Evolutionary conservation across 1,140 invertebrate species (phyloP), one percentile per base, ranked within the genome.

Genomic region (Micrasema longulum): DNA sequence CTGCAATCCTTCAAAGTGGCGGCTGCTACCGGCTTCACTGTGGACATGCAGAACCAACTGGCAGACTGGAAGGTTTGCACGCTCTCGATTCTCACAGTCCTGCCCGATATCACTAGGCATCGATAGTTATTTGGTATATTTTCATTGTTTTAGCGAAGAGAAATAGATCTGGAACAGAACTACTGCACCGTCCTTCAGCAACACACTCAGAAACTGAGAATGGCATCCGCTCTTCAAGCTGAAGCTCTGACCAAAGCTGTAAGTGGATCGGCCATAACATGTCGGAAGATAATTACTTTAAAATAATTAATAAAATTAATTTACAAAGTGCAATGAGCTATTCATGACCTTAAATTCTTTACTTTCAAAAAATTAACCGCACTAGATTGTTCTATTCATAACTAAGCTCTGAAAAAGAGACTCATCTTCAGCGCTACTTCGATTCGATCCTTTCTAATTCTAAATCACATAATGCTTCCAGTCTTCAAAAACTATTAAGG

Each of bases 131-230:
- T 52, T 23, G 14, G 1, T 22, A 52, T 52, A 52, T 52, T 1
- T 36, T 38, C n/a, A 5, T 52, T 1, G 1, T 38, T 74, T n/a
- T 14, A 75, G 73, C 65, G 66, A 66, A 69, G 50, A 50, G 53
- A 65, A 60, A 35, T 60, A 14, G 50, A 48, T 10, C 26, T 76
- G 62, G 66, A 72, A 35, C 70, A 64, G 35, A 36, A 76, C 20
- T 72, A 76, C 35, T 76, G 74, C 48, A 14, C 52, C 53, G 31
- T 35, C 45, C 35, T 76, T 35, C 74, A 76, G 47, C 70, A 76
- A 53, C 62, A 76, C 41, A 72, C 70, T 5, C 2, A 65, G 11
- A 76, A 72, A 45, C 45, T 76, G 38, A 43, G 50, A n/a, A 62
- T 66, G 5, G 71, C 67, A 31, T 48, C 70, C 3, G 20, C 62